phyloP scores from a whole-genome alignment of 2,797 vertebrate species.

The Channallabes apus region DNA sequence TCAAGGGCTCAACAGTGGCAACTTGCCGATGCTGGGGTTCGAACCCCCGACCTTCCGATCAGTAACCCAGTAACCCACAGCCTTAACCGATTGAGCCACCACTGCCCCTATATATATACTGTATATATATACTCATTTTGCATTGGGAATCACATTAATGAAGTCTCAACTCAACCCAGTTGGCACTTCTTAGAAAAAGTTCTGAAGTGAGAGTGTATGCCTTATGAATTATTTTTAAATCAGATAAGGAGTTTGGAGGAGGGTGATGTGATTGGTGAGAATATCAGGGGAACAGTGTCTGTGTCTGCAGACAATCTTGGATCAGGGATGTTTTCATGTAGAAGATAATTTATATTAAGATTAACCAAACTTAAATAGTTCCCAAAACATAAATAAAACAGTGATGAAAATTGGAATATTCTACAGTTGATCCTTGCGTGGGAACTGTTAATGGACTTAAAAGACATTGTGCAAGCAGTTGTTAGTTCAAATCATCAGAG shows the following conservation, averaged over 20 bases:
- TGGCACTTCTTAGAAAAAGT: slow-evolving; percentile 32
- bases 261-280: slow-evolving; percentile 20
- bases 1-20: too few relatives aligned
- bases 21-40: too few relatives aligned
- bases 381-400: slow-evolving; percentile 20
- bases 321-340: slow-evolving; percentile 31
- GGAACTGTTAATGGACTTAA: slow-evolving; percentile 33
- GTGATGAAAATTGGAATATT: slow-evolving; percentile 43
- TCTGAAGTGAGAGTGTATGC: background rate
- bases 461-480: slow-evolving; percentile 38
- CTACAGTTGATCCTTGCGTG: slow-evolving; percentile 35
- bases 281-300: slow-evolving; percentile 31
- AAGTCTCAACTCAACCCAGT: background rate
- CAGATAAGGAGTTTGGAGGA: slow-evolving; percentile 20
- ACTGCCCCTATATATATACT: too few relatives aligned
- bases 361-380: slow-evolving; percentile 38
- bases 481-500: slow-evolving; percentile 14
- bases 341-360: slow-evolving; percentile 18
- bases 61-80: too few relatives aligned
- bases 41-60: too few relatives aligned
- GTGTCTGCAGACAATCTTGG: slow-evolving; percentile 44
- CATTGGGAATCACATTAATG: slow-evolving; percentile 14
- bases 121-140: background rate
- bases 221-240: slow-evolving; percentile 12
- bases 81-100: too few relatives aligned